Percentiles rank a stretch among this genome's conserved stretches.
phyloP scores from a whole-genome alignment of 2,888 invertebrate species.

The Caradrina clavipalpis region DNA sequence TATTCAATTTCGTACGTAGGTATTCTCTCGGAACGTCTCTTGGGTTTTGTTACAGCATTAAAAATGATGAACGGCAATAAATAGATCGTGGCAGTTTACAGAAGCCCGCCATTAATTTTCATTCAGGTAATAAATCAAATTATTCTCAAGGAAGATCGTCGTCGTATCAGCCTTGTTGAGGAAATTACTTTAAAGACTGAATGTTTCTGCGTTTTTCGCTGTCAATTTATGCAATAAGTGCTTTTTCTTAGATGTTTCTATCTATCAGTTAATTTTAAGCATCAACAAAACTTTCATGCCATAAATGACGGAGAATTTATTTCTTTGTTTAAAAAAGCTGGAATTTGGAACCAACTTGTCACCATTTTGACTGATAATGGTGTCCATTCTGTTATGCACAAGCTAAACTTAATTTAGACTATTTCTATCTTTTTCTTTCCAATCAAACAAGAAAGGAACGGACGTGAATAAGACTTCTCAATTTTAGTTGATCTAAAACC shows the following conservation, averaged over 20 bases:
- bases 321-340: neutral
- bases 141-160: conserved; percentile 4
- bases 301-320: neutral
- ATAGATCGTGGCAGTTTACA: conserved; percentile 27
- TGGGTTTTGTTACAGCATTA: conserved; percentile 22
- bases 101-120: conserved; percentile 13
- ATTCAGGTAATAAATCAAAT: conserved; percentile 23
- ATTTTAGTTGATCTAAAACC: too few species aligned
- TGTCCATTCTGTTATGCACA: too few species aligned
- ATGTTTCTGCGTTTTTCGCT: neutral
- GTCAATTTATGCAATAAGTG: too few species aligned
- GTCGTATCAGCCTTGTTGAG: conserved; percentile 4
- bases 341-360: conserved; percentile 11
- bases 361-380: conserved; percentile 29
- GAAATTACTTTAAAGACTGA: conserved; percentile 12
- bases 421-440: too few species aligned
- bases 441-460: too few species aligned
- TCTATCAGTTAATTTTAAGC: neutral
- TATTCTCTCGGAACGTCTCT: neutral
- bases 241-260: too few species aligned
- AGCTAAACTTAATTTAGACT: too few species aligned
- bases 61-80: conserved; percentile 30
- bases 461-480: too few species aligned
- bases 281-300: neutral
- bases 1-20: conserved; percentile 22